Conservation (phyloP, 1,140 invertebrate genomes). For the Sycophaga agraensis region DNA sequence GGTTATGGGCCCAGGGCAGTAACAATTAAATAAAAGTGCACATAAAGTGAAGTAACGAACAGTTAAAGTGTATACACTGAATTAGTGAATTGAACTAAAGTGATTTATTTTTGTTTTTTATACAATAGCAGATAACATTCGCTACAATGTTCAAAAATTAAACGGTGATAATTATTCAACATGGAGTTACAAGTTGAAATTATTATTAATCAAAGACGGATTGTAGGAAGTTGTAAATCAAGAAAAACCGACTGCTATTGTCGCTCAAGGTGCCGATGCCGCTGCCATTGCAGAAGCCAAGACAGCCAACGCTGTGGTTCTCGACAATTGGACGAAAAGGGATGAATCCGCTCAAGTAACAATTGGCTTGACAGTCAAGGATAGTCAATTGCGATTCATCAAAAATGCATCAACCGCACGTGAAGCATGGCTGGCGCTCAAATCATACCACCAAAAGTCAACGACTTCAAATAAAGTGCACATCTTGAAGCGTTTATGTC, state of each 20-base stretch:
- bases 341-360: conserved; percentile 25
- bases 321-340: conserved; percentile 8
- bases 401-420: conserved; percentile 15
- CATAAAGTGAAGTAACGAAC: too few species aligned
- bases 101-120: too few species aligned
- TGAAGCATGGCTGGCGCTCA: conserved; percentile 21
- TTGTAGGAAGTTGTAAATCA: background rate
- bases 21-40: too few species aligned
- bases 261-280: background rate
- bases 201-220: conserved; percentile 22
- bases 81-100: too few species aligned
- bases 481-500: conserved; percentile 24
- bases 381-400: conserved; percentile 22
- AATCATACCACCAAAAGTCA: conserved; percentile 25
- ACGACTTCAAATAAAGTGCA: conserved; percentile 25
- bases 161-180: conserved; percentile 9
- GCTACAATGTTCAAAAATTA: too few species aligned
- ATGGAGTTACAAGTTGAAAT: conserved; percentile 26
- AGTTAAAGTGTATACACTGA: too few species aligned
- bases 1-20: too few species aligned
- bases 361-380: conserved; percentile 21
- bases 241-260: background rate
- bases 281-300: background rate
- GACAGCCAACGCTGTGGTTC: background rate
- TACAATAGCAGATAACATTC: too few species aligned